Evolutionary conservation across 1,140 invertebrate genomes (phyloP).

Genomic region (Rhagoletis pomonella): DNA sequence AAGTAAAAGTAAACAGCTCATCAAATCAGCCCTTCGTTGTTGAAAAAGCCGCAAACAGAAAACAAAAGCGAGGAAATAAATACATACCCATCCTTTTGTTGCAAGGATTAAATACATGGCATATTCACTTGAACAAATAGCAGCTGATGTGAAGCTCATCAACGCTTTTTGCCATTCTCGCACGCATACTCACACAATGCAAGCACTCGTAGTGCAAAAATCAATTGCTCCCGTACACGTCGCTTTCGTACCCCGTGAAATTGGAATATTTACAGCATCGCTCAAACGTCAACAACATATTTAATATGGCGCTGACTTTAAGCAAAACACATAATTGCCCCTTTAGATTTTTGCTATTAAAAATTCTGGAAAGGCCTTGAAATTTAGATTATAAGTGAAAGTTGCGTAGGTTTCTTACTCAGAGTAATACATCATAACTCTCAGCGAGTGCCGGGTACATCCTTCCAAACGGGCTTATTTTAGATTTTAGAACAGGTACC

Average conservation of each 20-base stretch:
- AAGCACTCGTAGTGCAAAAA: neutral
- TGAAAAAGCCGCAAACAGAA: neutral
- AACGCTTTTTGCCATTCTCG: neutral
- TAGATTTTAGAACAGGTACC: too few species aligned
- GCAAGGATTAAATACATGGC: slow-evolving; percentile 2
- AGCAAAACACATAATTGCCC: too few species aligned
- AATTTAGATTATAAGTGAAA: too few species aligned
- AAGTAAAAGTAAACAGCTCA: neutral
- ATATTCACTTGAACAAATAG: neutral
- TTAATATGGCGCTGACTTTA: too few species aligned
- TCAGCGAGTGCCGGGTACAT: too few species aligned
- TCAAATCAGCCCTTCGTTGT: neutral
- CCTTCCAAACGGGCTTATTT: too few species aligned
- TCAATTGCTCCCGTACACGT: neutral
- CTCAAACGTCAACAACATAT: too few species aligned
- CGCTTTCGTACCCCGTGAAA: neutral
- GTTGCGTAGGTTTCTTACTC: too few species aligned
- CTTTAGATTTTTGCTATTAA: neutral
- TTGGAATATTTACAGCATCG: neutral
- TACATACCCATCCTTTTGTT: neutral
- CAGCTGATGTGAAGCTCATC: slow-evolving; percentile 1
- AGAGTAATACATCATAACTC: too few species aligned
- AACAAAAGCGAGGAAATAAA: neutral
- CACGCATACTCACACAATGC: neutral
- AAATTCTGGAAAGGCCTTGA: too few species aligned